Evolutionary conservation across 2,888 invertebrate genomes (phyloP), one percentile per base, ranked within the genome.

Genomic region (Xanthorhoe spadicearia): DNA sequence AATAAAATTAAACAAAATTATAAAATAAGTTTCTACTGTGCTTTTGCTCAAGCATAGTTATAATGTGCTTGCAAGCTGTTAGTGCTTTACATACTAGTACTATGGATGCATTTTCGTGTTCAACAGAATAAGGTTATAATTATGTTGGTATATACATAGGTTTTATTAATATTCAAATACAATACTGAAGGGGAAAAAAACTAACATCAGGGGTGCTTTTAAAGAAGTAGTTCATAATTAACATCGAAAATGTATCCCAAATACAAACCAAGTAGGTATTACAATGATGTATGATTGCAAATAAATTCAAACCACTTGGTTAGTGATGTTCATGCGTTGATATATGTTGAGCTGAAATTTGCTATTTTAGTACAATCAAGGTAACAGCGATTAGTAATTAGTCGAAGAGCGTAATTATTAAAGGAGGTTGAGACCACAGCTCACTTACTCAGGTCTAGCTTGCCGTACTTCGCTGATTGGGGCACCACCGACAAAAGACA

Each of bases 401-500:
- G 90, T 92, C 77, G 82, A 87, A 84, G 89, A 88, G 89, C 86
- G 82, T 82, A 88, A 64, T 88, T 83, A 87, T 87, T 88, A 86
- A 81, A 88, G 86, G 83, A 86, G 83, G 82, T 92, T 89, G 93
- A 93, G 93, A 93, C 93, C 93, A 93, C 93, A 93, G 89, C 92
- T 93, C 92, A 93, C 93, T 93, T 93, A 93, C 93, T 91, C 87
- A 83, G 84, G 83, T 90, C 84, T 87, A 92, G 83, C 83, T 87
- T 89, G 89, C 90, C 89, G 91, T 87, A 88, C 90, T 83, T 87
- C 92, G 92, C 92, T 93, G 93, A 92, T 89, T 90, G 88, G 87
- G 86, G 89, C 93, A 91, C 93, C 93, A 93, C 93, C 93, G 93
- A 93, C 93, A 93, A 93, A 92, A 93, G 90, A 93, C 83, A 92